Percentiles rank a stretch among this genome's conserved stretches.
These are phyloP conservation scores for Myotis yumanensis DNA, from an alignment of 2,113 vertebrate species.

Conservation along the genomic window DNA sequence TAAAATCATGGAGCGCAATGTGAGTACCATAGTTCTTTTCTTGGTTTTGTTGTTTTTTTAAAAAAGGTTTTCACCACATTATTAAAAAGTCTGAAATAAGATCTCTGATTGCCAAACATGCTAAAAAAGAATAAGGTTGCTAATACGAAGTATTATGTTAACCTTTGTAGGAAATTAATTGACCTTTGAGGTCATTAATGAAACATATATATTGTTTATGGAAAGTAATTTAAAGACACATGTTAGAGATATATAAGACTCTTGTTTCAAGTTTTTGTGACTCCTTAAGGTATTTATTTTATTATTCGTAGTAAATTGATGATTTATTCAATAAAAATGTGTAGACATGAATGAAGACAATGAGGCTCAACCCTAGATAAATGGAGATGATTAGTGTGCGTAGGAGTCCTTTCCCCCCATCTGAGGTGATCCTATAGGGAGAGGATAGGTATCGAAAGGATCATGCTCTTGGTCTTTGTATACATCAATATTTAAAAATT, in stretches of 20 bases:
- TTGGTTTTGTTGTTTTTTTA: neutral
- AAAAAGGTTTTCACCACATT: neutral
- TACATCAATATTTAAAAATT: neutral
- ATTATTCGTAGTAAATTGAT: neutral
- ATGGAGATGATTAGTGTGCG: no score
- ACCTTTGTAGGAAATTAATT: neutral
- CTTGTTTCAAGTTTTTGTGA: neutral
- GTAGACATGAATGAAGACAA: neutral
- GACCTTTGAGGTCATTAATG: neutral
- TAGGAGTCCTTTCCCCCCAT: no score
- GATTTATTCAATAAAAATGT: neutral
- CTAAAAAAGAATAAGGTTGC: neutral
- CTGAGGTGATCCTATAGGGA: neutral
- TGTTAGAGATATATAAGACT: neutral
- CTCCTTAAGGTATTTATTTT: neutral
- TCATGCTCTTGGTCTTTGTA: neutral
- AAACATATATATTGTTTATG: neutral
- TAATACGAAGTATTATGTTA: neutral
- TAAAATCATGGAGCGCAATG: neutral
- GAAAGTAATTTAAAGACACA: neutral
- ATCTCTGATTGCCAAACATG: neutral
- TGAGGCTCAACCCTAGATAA: neutral
- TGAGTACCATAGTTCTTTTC: neutral
- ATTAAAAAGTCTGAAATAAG: neutral
- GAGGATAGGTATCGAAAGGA: neutral